phyloP scores from a whole-genome alignment of 2,797 vertebrate genomes.

The Scyliorhinus canicula region DNA sequence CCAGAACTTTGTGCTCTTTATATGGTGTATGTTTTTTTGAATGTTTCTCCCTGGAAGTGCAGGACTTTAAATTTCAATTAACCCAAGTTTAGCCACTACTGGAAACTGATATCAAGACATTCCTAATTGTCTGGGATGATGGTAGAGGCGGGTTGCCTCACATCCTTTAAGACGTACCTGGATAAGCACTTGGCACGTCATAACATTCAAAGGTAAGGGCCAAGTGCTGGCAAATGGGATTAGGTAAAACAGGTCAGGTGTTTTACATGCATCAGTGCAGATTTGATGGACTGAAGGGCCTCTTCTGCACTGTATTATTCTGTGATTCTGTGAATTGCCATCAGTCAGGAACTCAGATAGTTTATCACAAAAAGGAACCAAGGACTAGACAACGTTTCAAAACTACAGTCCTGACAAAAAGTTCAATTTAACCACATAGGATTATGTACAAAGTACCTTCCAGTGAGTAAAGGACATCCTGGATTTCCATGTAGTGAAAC shows the following conservation, averaged over 20 bases:
- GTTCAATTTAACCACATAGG: neutral
- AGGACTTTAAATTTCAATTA: neutral
- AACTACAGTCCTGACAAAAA: neutral
- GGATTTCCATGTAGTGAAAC: neutral
- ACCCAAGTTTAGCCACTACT: neutral
- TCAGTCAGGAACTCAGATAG: neutral
- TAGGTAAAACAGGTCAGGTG: too few species aligned
- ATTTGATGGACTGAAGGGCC: too few species aligned
- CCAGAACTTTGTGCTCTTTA: neutral
- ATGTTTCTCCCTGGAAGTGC: too few species aligned
- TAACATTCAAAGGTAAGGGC: too few species aligned
- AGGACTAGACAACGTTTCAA: neutral
- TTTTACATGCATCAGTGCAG: too few species aligned
- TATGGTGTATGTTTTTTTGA: neutral
- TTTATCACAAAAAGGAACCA: neutral
- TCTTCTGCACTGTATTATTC: too few species aligned
- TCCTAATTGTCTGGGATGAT: neutral
- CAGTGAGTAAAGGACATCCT: too few species aligned
- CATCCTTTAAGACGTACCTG: too few species aligned
- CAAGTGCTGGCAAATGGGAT: too few species aligned
- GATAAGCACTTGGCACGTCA: too few species aligned
- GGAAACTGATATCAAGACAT: neutral
- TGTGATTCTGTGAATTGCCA: too few species aligned
- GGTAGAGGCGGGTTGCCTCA: too few species aligned
- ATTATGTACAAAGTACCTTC: neutral